Evolutionary conservation across 2,797 vertebrate species (phyloP).

Genomic region (Periparus ater): DNA sequence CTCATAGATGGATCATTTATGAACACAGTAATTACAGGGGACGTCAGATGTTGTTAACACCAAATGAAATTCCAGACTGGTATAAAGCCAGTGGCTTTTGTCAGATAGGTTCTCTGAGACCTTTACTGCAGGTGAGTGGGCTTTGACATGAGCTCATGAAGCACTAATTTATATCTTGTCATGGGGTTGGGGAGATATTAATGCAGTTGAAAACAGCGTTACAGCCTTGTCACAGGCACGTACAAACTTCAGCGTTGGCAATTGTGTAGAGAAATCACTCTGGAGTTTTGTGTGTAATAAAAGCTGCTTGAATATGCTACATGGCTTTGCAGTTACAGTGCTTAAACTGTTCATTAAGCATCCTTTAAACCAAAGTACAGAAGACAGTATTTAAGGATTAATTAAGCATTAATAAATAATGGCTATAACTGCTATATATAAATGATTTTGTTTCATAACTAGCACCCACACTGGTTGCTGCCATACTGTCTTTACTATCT

Average conservation of each 20-base stretch:
- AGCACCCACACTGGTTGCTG: background rate
- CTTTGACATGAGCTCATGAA: background rate
- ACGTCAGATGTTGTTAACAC: constrained; percentile 85
- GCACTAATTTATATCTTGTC: background rate
- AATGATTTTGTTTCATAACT: background rate
- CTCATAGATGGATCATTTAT: constrained; percentile 89
- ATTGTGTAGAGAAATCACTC: background rate
- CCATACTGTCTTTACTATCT: background rate
- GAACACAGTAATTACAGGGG: constrained; percentile 89
- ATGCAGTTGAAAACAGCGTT: background rate
- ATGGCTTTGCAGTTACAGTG: background rate
- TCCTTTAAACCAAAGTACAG: background rate
- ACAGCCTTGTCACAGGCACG: background rate
- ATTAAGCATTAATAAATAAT: background rate
- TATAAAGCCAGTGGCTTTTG: constrained; percentile 78
- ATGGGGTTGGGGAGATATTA: background rate
- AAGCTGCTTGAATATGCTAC: background rate
- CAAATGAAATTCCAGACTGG: constrained; percentile 83
- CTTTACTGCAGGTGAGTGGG: constrained; percentile 86
- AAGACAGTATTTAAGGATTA: background rate
- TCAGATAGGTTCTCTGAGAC: constrained; percentile 89
- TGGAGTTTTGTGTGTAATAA: background rate
- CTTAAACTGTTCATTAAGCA: background rate
- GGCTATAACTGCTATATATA: background rate
- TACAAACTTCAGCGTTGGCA: background rate